These are phyloP conservation scores for Diarsia mendica DNA, from an alignment of 2,888 invertebrate species.

Conservation along the genomic window DNA sequence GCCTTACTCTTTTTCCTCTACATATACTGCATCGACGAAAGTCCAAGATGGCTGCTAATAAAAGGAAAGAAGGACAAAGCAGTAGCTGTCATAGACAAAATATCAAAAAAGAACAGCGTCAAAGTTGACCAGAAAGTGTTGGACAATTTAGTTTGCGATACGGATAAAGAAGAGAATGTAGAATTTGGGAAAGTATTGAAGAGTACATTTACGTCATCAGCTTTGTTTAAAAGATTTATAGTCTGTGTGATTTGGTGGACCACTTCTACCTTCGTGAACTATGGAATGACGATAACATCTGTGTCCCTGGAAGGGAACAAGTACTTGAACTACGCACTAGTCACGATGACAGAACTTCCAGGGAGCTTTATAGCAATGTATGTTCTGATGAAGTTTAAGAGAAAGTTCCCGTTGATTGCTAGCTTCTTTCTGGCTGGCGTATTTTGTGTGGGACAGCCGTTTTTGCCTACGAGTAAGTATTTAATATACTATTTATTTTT, in stretches of 20 bases:
- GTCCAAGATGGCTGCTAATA: conserved; percentile 95
- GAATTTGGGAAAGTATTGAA: conserved; percentile 72
- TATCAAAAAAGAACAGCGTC: conserved; percentile 87
- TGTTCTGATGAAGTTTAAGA: conserved; percentile 88
- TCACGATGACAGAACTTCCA: conserved; percentile 90
- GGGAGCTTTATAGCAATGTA: conserved; percentile 89
- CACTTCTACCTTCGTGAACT: conserved; percentile 94
- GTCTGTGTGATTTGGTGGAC: conserved; percentile 87
- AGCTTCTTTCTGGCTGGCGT: conserved; percentile 90
- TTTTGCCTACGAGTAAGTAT: conserved; percentile 89
- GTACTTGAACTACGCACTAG: conserved; percentile 93
- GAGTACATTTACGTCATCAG: conserved; percentile 78
- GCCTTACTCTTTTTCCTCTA: conserved; percentile 92
- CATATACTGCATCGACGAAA: conserved; percentile 93
- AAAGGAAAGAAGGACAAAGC: conserved; percentile 92
- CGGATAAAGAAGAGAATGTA: conserved; percentile 68
- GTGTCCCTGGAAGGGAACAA: conserved; percentile 94
- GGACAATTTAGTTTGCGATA: conserved; percentile 68
- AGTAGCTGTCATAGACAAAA: conserved; percentile 90
- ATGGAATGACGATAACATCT: conserved; percentile 94
- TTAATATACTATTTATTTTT: background rate
- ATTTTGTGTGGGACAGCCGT: conserved; percentile 91
- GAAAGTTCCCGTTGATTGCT: conserved; percentile 89
- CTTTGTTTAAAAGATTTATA: conserved; percentile 79
- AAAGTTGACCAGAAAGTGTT: conserved; percentile 74